Conservation (phyloP, 2,888 invertebrate genomes). For the Dynastes tityus region DNA sequence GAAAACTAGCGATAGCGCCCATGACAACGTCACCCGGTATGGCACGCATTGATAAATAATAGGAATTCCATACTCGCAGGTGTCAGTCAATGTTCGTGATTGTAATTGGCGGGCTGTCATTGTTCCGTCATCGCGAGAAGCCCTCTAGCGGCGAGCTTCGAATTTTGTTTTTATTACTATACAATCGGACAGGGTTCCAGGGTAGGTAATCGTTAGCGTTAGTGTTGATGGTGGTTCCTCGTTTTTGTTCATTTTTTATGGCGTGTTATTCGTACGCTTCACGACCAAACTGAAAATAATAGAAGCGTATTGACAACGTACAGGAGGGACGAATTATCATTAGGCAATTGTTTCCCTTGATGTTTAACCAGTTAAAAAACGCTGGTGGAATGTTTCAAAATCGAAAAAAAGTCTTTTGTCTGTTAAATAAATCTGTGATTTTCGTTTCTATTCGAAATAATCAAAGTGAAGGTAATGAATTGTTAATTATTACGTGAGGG, state of each 20-base stretch:
- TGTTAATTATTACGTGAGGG: too few relatives aligned
- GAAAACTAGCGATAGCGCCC: neutral
- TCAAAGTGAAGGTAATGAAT: too few relatives aligned
- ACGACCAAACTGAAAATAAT: slow-evolving; percentile 31
- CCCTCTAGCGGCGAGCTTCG: neutral
- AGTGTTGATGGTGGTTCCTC: neutral
- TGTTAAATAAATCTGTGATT: too few relatives aligned
- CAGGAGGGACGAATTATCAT: slow-evolving; percentile 4
- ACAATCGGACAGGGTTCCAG: too few relatives aligned
- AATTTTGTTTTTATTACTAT: neutral
- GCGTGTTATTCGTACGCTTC: slow-evolving; percentile 18
- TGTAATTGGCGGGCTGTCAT: slow-evolving; percentile 50
- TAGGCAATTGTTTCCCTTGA: neutral
- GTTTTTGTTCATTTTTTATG: neutral
- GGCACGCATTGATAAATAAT: slow-evolving; percentile 49
- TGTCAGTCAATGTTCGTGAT: slow-evolving; percentile 41
- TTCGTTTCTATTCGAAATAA: too few relatives aligned
- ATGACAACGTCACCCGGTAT: slow-evolving; percentile 13
- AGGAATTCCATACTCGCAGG: slow-evolving; percentile 46
- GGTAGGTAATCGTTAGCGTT: too few relatives aligned
- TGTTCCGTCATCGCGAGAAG: slow-evolving; percentile 25
- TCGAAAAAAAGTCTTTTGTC: too few relatives aligned
- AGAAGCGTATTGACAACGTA: slow-evolving; percentile 10
- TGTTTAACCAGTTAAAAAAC: neutral
- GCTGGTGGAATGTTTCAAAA: neutral